Evolutionary conservation across 2,113 vertebrate genomes (phyloP).

Genomic region (Xenus cinereus): DNA sequence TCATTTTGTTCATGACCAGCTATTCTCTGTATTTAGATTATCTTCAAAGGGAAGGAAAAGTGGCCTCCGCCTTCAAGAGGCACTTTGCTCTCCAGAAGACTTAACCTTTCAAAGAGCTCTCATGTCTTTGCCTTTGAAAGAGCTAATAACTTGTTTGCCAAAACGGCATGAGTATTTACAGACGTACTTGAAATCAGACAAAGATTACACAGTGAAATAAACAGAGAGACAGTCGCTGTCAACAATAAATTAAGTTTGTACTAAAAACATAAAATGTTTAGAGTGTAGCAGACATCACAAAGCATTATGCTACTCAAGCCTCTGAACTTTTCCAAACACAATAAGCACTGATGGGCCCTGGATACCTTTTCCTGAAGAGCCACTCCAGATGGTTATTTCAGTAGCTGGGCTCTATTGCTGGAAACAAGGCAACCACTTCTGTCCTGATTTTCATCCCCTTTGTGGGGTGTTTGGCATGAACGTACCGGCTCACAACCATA

Average conservation of each 20-base stretch:
- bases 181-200: conserved; percentile 54
- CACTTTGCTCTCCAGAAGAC: conserved; percentile 41
- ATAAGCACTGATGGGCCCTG: background rate
- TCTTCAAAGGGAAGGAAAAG: conserved; percentile 61
- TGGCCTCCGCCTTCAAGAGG: conserved; percentile 47
- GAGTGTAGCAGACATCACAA: conserved; percentile 11
- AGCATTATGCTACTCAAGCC: background rate
- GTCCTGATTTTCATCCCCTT: background rate
- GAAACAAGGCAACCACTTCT: background rate
- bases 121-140: conserved; percentile 45
- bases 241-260: conserved; percentile 35
- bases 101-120: conserved; percentile 59
- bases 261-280: conserved; percentile 5
- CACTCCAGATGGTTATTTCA: background rate
- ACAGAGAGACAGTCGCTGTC: conserved; percentile 12
- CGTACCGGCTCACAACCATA: background rate
- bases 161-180: conserved; percentile 52
- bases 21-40: conserved; percentile 50
- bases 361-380: conserved; percentile 34
- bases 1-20: conserved; percentile 59
- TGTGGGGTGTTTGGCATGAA: background rate
- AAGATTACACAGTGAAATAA: conserved; percentile 55
- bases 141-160: conserved; percentile 49
- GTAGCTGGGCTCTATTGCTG: background rate
- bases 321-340: conserved; percentile 46